Percentiles rank a stretch among this genome's conserved stretches.
phyloP scores from a whole-genome alignment of 2,113 vertebrate species.

The Boulengeromyrus knoepffleri region DNA sequence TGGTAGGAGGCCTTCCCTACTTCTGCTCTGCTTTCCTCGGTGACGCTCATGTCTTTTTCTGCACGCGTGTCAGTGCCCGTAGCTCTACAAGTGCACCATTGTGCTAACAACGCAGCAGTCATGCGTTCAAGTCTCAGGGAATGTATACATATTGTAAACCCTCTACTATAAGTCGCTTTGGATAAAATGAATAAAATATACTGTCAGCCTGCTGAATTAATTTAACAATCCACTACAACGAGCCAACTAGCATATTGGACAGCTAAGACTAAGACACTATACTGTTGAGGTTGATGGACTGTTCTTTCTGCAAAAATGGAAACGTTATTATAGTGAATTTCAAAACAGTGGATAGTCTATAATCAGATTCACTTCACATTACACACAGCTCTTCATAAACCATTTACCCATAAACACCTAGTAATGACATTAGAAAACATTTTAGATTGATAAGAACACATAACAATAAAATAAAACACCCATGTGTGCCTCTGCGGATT shows the following conservation, averaged over 20 bases:
- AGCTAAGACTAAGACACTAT: not conserved
- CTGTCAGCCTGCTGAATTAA: not conserved
- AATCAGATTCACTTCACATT: not conserved
- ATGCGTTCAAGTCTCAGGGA: not conserved
- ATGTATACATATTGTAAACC: not conserved
- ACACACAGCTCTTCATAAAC: not conserved
- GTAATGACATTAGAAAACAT: not conserved
- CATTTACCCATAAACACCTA: not conserved
- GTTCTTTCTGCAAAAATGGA: not conserved
- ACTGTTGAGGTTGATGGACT: not conserved
- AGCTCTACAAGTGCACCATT: not conserved
- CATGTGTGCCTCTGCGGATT: not conserved
- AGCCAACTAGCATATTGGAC: not conserved
- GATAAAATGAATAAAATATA: not conserved
- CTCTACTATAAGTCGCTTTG: not conserved
- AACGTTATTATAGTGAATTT: not conserved
- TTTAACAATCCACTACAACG: not conserved
- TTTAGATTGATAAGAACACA: not conserved
- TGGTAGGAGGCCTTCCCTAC: constrained; percentile 62
- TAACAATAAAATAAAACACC: not conserved
- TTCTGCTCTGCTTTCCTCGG: not conserved
- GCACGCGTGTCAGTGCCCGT: not conserved
- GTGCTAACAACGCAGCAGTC: not conserved
- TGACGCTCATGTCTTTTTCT: not conserved
- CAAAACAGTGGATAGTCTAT: not conserved